These are phyloP conservation scores for Thereva nobilitata DNA, from an alignment of 2,888 invertebrate species.

Conservation along the genomic window DNA sequence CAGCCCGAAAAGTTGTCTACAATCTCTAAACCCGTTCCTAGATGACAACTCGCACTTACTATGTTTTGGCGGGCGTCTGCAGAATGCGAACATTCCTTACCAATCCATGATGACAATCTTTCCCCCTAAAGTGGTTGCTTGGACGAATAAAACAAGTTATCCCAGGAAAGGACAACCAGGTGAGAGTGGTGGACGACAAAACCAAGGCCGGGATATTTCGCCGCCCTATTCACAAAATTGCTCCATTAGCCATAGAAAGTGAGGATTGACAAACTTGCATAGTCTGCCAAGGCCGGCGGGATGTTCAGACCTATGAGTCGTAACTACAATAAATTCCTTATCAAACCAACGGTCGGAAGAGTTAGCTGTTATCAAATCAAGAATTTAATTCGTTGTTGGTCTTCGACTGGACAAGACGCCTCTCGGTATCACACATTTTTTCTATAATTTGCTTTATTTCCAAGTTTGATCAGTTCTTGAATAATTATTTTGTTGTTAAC, in stretches of 20 bases:
- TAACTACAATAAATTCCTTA: too few relatives aligned
- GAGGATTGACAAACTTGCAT: neutral
- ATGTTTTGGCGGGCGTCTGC: neutral
- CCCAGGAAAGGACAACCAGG: neutral
- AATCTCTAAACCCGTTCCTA: neutral
- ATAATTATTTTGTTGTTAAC: too few relatives aligned
- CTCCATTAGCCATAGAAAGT: neutral
- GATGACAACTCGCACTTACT: neutral
- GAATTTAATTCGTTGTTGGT: too few relatives aligned
- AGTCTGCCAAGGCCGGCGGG: neutral
- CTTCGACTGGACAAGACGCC: too few relatives aligned
- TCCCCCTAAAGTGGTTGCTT: neutral
- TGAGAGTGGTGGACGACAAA: neutral
- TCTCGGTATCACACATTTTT: too few relatives aligned
- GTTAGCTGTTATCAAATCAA: too few relatives aligned
- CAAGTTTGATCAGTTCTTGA: too few relatives aligned
- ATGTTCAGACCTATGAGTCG: slow-evolving; percentile 10
- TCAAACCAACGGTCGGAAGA: too few relatives aligned
- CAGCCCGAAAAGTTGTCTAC: neutral
- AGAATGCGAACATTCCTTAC: too few relatives aligned
- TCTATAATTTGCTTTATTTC: too few relatives aligned
- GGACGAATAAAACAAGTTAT: neutral
- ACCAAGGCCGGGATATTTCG: neutral
- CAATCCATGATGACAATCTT: neutral
- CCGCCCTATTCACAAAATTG: neutral